These are phyloP conservation scores for Polyergus mexicanus DNA, from an alignment of 1,140 invertebrate genomes.

Conservation along the genomic window DNA sequence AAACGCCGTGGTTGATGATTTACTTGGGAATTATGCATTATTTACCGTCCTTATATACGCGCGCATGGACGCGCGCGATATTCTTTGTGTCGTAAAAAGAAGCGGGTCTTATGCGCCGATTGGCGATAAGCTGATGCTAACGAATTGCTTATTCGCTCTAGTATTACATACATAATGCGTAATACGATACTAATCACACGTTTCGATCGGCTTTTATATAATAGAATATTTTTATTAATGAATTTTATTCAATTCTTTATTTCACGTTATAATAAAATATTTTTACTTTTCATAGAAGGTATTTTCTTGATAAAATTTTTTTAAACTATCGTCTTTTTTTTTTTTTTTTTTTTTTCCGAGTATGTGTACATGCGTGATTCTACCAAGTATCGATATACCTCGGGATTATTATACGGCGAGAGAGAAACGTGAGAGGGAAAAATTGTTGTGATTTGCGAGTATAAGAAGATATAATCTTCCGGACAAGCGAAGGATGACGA, in stretches of 20 bases:
- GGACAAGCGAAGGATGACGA: not conserved
- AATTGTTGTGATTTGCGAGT: conserved; percentile 30
- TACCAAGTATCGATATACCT: not conserved
- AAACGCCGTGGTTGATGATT: conserved; percentile 64
- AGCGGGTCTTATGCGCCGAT: conserved; percentile 50
- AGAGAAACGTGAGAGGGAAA: not conserved
- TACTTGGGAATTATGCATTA: conserved; percentile 68
- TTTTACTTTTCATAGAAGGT: too few relatives aligned
- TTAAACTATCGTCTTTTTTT: not conserved
- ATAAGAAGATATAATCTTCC: conserved; percentile 21
- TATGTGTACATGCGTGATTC: not conserved
- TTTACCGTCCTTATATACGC: not conserved
- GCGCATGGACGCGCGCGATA: not conserved
- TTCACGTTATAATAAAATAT: too few relatives aligned
- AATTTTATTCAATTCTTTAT: too few relatives aligned
- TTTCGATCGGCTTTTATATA: conserved; percentile 20
- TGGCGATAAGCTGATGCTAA: conserved; percentile 39
- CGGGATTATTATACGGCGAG: too few relatives aligned
- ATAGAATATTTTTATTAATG: too few relatives aligned
- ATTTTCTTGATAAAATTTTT: not conserved
- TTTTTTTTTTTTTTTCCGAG: too few relatives aligned
- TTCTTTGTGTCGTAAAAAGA: conserved; percentile 22
- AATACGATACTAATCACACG: conserved; percentile 33
- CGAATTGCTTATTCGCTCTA: conserved; percentile 24
- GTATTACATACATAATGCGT: conserved; percentile 4